Evolutionary conservation across 1,140 invertebrate species (phyloP), one percentile per base, ranked within the genome.

Genomic region (Hesperophylax magnus): DNA sequence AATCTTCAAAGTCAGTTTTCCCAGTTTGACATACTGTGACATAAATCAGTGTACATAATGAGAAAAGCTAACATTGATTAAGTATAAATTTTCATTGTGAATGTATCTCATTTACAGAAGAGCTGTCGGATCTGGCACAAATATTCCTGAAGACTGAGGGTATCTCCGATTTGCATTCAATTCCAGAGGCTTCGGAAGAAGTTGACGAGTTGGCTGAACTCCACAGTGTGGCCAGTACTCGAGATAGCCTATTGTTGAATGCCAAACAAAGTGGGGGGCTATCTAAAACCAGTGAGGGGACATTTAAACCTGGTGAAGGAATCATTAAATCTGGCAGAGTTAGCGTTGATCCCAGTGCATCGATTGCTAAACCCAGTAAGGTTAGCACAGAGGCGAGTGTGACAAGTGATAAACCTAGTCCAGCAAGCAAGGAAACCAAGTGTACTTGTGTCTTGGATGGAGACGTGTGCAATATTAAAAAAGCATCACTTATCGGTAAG

Each of bases 61-160:
- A n/a, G n/a, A n/a, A n/a, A n/a, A n/a, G n/a, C n/a, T n/a, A n/a
- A n/a, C n/a, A n/a, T n/a, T n/a, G n/a, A n/a, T n/a, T n/a, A n/a
- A n/a, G n/a, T n/a, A n/a, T n/a, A n/a, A n/a, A n/a, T n/a, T n/a
- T n/a, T n/a, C n/a, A n/a, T n/a, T n/a, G n/a, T n/a, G n/a, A 20
- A 20, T 18, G 6, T 58, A 58, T 61, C 24, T 61, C 27, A 53
- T 72, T 20, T 72, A 11, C 69, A 72, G 69, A 72, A 14, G 69
- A 72, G 20, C 39, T 72, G 9, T 22, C 69, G 8, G 20, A 54
- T n/a, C 69, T 72, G 47, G 17, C 69, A 9, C 18, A 72, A 17
- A 52, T 72, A 20, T 53, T 72, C 18, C 52, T 53, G 9, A 53
- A 72, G 20, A 22, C 20, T 20, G 15, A 22, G n/a, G 39, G 18